Percentiles rank a stretch among this genome's conserved stretches.
Conservation (phyloP, 1,140 invertebrate genomes). For the Drosophila nasuta region DNA sequence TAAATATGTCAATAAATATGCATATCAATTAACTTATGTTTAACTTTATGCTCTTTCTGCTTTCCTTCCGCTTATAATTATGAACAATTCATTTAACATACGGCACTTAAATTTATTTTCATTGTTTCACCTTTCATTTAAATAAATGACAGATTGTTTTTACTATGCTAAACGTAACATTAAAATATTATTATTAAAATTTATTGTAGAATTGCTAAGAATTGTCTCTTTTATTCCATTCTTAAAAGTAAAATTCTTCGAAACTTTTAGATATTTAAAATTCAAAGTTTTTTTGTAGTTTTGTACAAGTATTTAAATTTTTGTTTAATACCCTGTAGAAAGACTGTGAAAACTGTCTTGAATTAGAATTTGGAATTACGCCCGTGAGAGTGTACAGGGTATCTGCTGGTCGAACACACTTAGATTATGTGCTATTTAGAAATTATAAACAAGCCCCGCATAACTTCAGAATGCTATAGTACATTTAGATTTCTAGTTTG, state of each 20-base stretch:
- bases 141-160: not conserved
- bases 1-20: conserved; percentile 40
- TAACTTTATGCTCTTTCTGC: not conserved
- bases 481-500: conserved; percentile 26
- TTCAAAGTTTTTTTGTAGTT: not conserved
- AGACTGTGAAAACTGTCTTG: not conserved
- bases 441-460: conserved; percentile 11
- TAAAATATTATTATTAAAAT: not conserved
- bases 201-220: not conserved
- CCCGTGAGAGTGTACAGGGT: conserved; percentile 12
- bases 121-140: conserved; percentile 32
- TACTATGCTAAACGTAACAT: conserved; percentile 2
- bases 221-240: not conserved
- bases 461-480: conserved; percentile 25
- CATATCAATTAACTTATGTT: conserved; percentile 48
- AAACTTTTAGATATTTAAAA: not conserved
- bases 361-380: not conserved
- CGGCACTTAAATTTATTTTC: conserved; percentile 22
- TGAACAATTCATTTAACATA: conserved; percentile 36
- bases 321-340: not conserved
- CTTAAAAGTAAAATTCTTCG: not conserved
- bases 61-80: conserved; percentile 2
- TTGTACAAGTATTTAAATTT: conserved; percentile 1
- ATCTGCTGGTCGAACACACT: conserved; percentile 13
- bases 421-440: not conserved